Base-by-base conservation (phyloP, 2,888 invertebrate species). In the Himalopsyche kuldschensis region DNA sequence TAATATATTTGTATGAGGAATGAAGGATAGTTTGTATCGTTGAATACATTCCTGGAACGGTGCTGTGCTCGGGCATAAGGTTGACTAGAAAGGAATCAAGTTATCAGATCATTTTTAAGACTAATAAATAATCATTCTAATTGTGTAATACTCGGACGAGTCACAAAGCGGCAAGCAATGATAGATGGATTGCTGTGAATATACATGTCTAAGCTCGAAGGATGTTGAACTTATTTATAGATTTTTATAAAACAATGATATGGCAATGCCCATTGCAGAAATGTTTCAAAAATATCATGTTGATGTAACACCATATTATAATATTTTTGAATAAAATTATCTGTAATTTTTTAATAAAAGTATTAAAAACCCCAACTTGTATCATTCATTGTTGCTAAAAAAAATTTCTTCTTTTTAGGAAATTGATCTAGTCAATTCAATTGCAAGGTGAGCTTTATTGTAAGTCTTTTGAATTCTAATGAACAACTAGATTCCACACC, bases 311-410 rank as follows among this genome's bases (percentile, higher is more conserved):
- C 27, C 69, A 69, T 69, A 69, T 69, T 69, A 69, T 69, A 27
- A 69, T 69, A 69, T 69, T 69, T 69, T 69, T 69, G 69, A 69
- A 69, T 27, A 69, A 69, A 69, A 55, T 55, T 41, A 63, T 47
- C 41, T 27, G 27, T 27, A 78, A 78, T 69, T 30, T 35, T 55
- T 82, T 47, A 79, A 79, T 55, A 88, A 88, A 87, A 84, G 86
- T 63, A 85, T 85, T 63, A 55, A 35, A 79, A 46, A 48, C 55
- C n/a, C 77, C 75, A 75, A 81, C 47, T 63, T 78, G 27, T 85
- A 80, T 83, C 48, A 81, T 79, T 75, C 31, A 78, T 80, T 79
- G n/a, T 82, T 81, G 47, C 48, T 35, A 10, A 24, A 35, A 17
- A 15, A 15, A 30, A 4, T 55, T 55, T 69, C 6, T 69, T 69